phyloP scores from a whole-genome alignment of 2,888 invertebrate species.

The Priocnemis perturbator region DNA sequence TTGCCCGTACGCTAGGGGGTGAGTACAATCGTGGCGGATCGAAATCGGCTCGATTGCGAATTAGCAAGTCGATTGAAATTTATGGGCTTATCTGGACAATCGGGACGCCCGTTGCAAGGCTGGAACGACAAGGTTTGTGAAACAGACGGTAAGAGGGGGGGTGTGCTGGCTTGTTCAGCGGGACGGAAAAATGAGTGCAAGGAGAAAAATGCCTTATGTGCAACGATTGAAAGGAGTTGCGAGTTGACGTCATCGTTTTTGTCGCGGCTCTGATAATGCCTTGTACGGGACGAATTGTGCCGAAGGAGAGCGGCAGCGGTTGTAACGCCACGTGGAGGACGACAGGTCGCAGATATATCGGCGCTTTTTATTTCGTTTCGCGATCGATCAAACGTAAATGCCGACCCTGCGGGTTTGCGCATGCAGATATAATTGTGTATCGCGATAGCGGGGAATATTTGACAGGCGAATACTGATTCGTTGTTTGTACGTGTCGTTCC shows the following conservation, averaged over 20 bases:
- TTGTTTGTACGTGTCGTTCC: conserved; percentile 31
- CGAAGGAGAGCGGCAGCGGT: no score
- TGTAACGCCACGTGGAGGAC: no score
- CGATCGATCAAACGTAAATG: conserved; percentile 22
- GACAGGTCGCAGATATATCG: conserved; percentile 13
- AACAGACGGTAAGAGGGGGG: no score
- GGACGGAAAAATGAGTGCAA: conserved; percentile 6
- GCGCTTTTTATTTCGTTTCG: conserved; percentile 18
- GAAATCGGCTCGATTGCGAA: not conserved
- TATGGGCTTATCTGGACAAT: not conserved
- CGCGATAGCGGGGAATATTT: conserved; percentile 33
- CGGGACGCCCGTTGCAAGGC: no score
- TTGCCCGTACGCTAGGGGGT: not conserved
- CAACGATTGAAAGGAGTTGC: no score
- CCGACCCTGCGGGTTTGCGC: conserved; percentile 3
- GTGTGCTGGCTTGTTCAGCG: conserved; percentile 14
- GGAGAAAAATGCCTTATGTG: no score
- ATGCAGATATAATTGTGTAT: conserved; percentile 35
- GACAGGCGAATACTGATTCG: conserved; percentile 30
- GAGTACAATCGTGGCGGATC: not conserved
- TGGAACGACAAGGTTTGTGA: not conserved
- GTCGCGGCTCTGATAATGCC: no score
- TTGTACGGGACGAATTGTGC: no score
- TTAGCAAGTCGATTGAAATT: not conserved
- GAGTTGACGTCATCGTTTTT: no score